Evolutionary conservation across 2,113 vertebrate genomes (phyloP).

Genomic region (Ceratotherium simum): DNA sequence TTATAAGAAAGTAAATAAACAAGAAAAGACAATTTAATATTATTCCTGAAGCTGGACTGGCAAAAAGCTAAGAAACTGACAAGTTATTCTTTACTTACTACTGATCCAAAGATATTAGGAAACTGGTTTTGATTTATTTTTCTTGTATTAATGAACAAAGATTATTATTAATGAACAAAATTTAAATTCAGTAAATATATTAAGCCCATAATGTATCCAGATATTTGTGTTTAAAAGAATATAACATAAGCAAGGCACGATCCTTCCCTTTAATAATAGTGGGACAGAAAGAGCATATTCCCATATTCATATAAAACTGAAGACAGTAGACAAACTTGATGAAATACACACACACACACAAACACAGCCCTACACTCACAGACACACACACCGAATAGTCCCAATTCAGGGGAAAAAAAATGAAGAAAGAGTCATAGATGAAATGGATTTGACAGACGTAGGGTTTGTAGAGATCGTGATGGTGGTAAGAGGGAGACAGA

Average conservation of each 20-base stretch:
- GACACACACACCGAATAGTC: neutral
- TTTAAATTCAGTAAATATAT: conserved; percentile 25
- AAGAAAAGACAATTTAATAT: neutral
- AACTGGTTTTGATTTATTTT: neutral
- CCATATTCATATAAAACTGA: neutral
- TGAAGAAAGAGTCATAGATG: neutral
- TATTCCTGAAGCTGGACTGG: neutral
- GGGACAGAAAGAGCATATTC: neutral
- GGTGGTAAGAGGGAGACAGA: neutral
- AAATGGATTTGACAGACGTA: neutral
- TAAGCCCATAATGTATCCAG: neutral
- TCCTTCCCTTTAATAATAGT: neutral
- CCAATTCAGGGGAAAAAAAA: neutral
- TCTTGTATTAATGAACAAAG: neutral
- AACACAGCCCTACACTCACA: neutral
- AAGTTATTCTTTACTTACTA: neutral
- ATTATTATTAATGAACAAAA: neutral
- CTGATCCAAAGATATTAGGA: neutral
- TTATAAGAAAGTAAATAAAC: neutral
- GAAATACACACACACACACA: neutral
- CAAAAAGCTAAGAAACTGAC: neutral
- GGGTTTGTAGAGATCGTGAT: neutral
- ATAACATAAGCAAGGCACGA: neutral
- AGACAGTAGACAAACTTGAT: neutral
- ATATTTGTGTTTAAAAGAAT: neutral